A percentile compares a stretch with the other conserved stretches of the same genome.
Conservation (phyloP, 2,888 invertebrate species). For the Calameuta pallipes region DNA sequence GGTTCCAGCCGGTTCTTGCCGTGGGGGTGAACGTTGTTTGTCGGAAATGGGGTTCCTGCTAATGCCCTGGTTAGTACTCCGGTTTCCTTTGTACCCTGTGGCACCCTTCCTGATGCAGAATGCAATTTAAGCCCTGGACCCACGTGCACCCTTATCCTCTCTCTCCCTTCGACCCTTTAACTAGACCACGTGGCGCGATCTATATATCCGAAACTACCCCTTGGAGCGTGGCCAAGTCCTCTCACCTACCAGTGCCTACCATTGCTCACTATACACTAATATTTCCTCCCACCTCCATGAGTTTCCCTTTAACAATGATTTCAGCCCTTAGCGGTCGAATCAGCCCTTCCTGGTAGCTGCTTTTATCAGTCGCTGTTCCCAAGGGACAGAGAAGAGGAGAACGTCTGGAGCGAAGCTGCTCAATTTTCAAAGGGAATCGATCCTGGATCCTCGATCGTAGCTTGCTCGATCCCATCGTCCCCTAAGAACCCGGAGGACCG, state of each 20-base stretch:
- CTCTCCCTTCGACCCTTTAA: slow-evolving; percentile 23
- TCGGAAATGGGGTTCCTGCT: slow-evolving; percentile 58
- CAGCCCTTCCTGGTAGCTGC: not conserved
- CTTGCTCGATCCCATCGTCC: not conserved
- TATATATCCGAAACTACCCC: not conserved
- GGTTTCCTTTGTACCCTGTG: slow-evolving; percentile 49
- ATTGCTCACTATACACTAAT: not conserved
- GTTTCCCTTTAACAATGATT: not conserved
- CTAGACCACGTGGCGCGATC: slow-evolving; percentile 29
- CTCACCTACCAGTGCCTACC: not conserved
- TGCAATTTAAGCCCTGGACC: slow-evolving; percentile 52
- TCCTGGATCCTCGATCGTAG: no score
- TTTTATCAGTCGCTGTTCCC: not conserved
- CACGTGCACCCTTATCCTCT: slow-evolving; percentile 5
- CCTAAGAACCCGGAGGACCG: not conserved
- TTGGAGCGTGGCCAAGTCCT: not conserved
- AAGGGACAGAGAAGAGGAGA: not conserved
- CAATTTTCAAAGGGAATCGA: no score
- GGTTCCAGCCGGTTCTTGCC: not conserved
- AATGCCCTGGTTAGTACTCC: slow-evolving; percentile 63
- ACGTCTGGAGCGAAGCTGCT: not conserved
- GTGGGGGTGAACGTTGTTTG: slow-evolving; percentile 53
- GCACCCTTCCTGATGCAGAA: slow-evolving; percentile 40
- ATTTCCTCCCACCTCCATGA: not conserved
- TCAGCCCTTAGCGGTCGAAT: not conserved